Conservation (phyloP, 2,113 vertebrate genomes). For the Dolichallabes microphthalmus region DNA sequence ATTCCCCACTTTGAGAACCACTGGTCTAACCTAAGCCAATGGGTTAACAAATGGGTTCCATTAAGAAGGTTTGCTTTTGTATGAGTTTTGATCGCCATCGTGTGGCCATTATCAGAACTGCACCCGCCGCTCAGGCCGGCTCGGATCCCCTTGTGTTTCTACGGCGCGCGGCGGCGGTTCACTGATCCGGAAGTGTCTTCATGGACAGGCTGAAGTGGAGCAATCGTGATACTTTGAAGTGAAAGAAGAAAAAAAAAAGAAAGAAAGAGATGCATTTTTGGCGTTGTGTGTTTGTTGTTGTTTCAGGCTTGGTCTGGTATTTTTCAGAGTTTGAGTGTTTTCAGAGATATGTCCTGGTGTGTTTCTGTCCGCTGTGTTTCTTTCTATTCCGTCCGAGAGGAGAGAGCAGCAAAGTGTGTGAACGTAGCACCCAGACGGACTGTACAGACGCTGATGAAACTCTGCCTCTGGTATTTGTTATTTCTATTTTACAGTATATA, state of each 20-base stretch:
- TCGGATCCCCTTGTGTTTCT: too few relatives aligned
- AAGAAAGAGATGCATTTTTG: slow-evolving; percentile 20
- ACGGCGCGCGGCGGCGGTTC: neutral
- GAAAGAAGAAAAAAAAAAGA: neutral
- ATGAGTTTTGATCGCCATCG: slow-evolving; percentile 10
- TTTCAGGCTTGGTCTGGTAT: slow-evolving; percentile 23
- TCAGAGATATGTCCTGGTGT: neutral
- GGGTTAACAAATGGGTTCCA: neutral
- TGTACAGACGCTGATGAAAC: neutral
- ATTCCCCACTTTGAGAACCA: too few relatives aligned
- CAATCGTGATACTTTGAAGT: neutral
- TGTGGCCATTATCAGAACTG: slow-evolving; percentile 5
- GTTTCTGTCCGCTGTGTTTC: slow-evolving; percentile 17
- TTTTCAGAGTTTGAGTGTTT: slow-evolving; percentile 17
- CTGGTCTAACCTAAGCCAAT: too few relatives aligned
- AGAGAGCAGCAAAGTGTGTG: neutral
- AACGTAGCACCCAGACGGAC: slow-evolving; percentile 44
- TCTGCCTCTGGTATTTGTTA: neutral
- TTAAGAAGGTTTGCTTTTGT: neutral
- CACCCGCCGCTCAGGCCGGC: neutral
- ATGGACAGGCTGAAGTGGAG: neutral
- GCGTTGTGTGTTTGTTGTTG: neutral
- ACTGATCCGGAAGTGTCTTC: neutral
- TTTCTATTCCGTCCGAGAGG: neutral
- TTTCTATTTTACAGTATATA: neutral